Evolutionary conservation across 1,140 invertebrate genomes (phyloP), one percentile per base, ranked within the genome.

Genomic region (Macrosteles quadrilineatus): DNA sequence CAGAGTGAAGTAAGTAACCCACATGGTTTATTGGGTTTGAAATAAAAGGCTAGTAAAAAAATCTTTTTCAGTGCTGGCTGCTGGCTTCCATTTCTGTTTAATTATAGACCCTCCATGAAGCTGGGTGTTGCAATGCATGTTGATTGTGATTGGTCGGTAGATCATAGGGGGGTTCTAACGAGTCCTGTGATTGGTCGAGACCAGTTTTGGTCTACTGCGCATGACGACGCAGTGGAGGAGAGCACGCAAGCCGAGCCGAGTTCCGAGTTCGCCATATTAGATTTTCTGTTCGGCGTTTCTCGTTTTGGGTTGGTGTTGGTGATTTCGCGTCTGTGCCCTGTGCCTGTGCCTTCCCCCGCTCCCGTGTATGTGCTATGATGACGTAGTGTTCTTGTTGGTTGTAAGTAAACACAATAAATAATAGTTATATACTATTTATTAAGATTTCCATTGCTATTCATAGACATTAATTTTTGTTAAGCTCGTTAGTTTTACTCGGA

Each of bases 151-250:
- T 59, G 55, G 55, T 59, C n/a, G 55, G 23, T 9, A 11, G 23
- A 25, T 12, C 23, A 23, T 23, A 23, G 55, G 25, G 55, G 55
- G 55, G 27, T 25, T 29, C 21, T 27, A 6, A 29, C 55, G 21
- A 25, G 55, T 25, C 6, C 25, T 59, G 23, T 30, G 23, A 59
- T 59, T 59, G 21, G 55, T 30, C 27, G 19, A 14, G 12, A 27
- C 55, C 21, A 59, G 55, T 59, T 59, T 59, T 29, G 55, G 55
- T 59, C 55, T 59, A 27, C 27, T 59, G 55, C 55, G 55, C 55
- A 59, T 59, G 55, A 25, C 25, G 23, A 29, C 27, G 4, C 27
- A 27, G 27, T 12, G 9, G 27, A 29, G 23, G 55, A 59, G 55
- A 59, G 9, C 12, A 25, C 55, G 55, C 55, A 59, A 23, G 55